These are phyloP conservation scores for Drosophila bocqueti DNA, from an alignment of 1,140 invertebrate genomes.

Conservation along the genomic window DNA sequence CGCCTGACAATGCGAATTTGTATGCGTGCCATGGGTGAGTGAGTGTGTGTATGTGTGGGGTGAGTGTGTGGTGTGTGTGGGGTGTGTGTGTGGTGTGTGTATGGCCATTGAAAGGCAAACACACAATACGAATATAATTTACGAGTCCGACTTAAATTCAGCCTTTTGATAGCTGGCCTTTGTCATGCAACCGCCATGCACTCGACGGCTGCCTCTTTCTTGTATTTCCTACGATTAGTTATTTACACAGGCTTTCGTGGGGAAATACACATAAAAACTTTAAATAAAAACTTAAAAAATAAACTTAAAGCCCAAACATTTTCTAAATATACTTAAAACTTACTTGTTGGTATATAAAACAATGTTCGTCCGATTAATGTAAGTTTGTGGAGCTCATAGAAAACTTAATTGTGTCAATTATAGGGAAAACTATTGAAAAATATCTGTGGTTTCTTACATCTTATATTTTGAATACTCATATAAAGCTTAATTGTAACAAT, in stretches of 20 bases:
- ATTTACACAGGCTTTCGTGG: constrained; percentile 23
- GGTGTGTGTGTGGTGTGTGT: not conserved
- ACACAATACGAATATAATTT: constrained; percentile 76
- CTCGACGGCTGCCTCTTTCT: constrained; percentile 31
- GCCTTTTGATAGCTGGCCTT: constrained; percentile 65
- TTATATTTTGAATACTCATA: no score
- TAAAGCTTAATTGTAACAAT: no score
- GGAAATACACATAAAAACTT: no score
- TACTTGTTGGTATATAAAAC: not conserved
- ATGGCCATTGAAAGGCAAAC: constrained; percentile 43
- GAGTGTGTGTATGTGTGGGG: constrained; percentile 6
- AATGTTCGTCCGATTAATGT: not conserved
- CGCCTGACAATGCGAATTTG: constrained; percentile 50
- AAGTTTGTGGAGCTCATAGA: not conserved
- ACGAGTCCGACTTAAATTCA: constrained; percentile 31
- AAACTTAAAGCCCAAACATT: no score
- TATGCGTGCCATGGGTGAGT: constrained; percentile 10
- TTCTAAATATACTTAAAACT: not conserved
- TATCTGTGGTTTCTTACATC: no score
- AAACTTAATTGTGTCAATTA: no score
- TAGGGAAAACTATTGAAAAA: no score
- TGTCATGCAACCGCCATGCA: constrained; percentile 58
- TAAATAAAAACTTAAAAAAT: no score
- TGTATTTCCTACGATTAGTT: constrained; percentile 55
- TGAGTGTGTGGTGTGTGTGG: not conserved